A percentile compares a stretch with the other conserved stretches of the same genome.
These are phyloP conservation scores for Gerris lacustris DNA, from an alignment of 2,888 invertebrate genomes.

Conservation along the genomic window DNA sequence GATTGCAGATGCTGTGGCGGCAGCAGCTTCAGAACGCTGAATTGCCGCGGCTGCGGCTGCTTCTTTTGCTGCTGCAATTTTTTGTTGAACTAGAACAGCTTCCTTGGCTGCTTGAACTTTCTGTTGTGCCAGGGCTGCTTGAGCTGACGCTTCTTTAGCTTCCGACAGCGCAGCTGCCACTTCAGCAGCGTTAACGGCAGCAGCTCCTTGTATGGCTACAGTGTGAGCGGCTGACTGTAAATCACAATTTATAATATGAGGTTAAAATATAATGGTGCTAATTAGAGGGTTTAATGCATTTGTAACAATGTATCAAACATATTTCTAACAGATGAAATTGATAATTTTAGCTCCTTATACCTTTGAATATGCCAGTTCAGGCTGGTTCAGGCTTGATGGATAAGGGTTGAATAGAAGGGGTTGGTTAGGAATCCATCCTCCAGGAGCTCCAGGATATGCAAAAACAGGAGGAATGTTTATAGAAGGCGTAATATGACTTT, in stretches of 20 bases:
- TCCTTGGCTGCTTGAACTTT: conserved; percentile 62
- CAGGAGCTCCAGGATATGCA: neutral
- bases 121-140: conserved; percentile 58
- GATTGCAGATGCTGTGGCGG: conserved; percentile 56
- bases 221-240: conserved; percentile 24
- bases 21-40: conserved; percentile 49
- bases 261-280: no score
- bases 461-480: neutral
- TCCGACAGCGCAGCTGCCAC: conserved; percentile 59
- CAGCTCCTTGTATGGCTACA: conserved; percentile 23
- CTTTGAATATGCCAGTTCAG: neutral
- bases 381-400: neutral
- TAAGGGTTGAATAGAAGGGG: neutral
- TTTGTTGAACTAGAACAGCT: conserved; percentile 56
- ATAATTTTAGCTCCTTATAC: no score
- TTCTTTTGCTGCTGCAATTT: conserved; percentile 44
- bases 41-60: conserved; percentile 62
- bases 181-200: conserved; percentile 45
- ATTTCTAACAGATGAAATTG: no score
- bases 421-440: neutral
- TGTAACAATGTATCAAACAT: no score
- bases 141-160: conserved; percentile 59
- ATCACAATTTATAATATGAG: no score
- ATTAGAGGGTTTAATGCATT: no score
- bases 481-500: neutral